These are phyloP conservation scores for Esperia sulphurella DNA, from an alignment of 2,888 invertebrate genomes.

Conservation along the genomic window DNA sequence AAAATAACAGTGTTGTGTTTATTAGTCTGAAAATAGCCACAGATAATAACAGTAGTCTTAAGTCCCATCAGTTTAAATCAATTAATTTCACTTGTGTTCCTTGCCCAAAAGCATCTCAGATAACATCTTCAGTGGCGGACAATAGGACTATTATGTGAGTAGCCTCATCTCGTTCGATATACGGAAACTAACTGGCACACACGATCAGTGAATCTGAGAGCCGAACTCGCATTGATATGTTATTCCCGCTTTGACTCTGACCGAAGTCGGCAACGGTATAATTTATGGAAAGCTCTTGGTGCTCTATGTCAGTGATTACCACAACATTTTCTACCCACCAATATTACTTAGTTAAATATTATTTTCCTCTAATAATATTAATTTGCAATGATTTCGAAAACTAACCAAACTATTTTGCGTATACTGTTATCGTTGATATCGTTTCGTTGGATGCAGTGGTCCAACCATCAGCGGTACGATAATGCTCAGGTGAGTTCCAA, in stretches of 20 bases:
- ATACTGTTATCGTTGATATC: no score
- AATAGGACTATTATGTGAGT: slow-evolving; percentile 60
- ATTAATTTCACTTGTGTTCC: slow-evolving; percentile 7
- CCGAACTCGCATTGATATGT: slow-evolving; percentile 50
- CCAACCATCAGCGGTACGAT: no score
- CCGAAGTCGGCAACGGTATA: slow-evolving; percentile 37
- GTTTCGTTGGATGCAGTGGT: no score
- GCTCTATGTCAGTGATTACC: slow-evolving; percentile 14
- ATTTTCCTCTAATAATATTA: no score
- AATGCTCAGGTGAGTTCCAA: no score
- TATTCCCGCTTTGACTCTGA: slow-evolving; percentile 51
- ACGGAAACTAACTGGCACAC: slow-evolving; percentile 40
- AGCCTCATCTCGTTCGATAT: slow-evolving; percentile 44
- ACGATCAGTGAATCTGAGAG: slow-evolving; percentile 43
- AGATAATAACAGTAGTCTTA: no score
- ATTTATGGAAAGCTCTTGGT: slow-evolving; percentile 37
- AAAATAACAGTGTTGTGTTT: no score
- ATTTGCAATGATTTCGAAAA: no score
- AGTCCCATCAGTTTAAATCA: slow-evolving; percentile 15
- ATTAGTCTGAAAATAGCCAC: no score
- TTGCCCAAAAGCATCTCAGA: slow-evolving; percentile 16
- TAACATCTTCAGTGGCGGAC: slow-evolving; percentile 53
- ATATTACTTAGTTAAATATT: no score
- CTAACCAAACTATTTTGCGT: no score
- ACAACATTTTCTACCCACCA: background rate